Evolutionary conservation across 2,888 invertebrate genomes (phyloP), one percentile per base, ranked within the genome.

Genomic region (Aleiodes leptofemur): DNA sequence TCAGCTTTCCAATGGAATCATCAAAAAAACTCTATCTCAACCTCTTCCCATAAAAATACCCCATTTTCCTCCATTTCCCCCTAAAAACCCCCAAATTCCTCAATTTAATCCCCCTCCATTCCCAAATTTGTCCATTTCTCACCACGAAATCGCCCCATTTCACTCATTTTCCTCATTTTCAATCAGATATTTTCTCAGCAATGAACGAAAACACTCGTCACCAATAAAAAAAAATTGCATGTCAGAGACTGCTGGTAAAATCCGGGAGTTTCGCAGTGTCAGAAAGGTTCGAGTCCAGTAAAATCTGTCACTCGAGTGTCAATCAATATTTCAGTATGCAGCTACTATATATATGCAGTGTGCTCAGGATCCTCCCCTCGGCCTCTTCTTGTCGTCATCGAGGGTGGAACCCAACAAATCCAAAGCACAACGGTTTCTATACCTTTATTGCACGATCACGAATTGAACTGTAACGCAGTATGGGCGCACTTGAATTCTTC

Each of bases 271-370:
- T 80, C 81, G 83, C 80, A 81, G 83, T 78, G 79, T 56, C 61
- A 38, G 50, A 48, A 70, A 82, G 85, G 84, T 85, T 61, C 57
- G 82, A 84, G 83, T 29, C 31, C 83, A 83, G 86, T 83, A 82
- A 87, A 88, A 88, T 87, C 87, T 87, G 87, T 87, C 88, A 88
- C 86, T 84, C 87, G 85, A 84, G 83, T 87, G 86, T 88, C 87
- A 87, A 88, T 88, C 87, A 87, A 88, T 88, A 88, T 87, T 86
- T 86, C 84, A 51, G 83, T 55, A 70, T 70, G 64, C 68, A 56
- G 59, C 59, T 38, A 51, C 23, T 23, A 23, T 2, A 23, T 2
- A 23, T 31, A 68, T n/a, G 29, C 29, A 68, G 13, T 31, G 66
- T 13, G n/a, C 29, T 11, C 61, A 50, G 34, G 34, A 31, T 16